Evolutionary conservation across 2,113 vertebrate genomes (phyloP), one percentile per base, ranked within the genome.

Genomic region (Pluvianellus socialis): DNA sequence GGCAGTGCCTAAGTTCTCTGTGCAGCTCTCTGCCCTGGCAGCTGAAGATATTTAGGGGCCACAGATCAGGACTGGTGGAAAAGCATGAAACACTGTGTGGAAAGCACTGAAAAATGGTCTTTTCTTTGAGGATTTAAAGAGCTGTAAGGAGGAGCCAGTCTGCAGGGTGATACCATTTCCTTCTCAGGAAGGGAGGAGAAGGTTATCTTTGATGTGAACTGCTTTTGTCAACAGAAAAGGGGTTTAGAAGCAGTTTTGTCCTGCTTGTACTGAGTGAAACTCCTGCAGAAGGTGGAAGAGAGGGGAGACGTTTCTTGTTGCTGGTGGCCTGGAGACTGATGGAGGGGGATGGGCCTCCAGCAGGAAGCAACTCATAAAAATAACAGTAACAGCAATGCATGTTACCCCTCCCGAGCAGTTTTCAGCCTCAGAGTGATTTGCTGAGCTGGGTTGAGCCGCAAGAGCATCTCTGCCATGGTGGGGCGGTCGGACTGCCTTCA

Each of bases 401-500:
- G 86, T 44, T 32, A 21, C 26, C 12, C 19, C 13, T 63, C 24
- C 40, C 7, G 28, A 80, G 55, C 26, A 55, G 59, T 35, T 76
- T 67, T 33, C 3, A 20, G 20, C 28, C 82, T 66, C 68, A 11
- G 35, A 61, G 35, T 21, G 1, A 3, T 35, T 71, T 56, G 27
- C 50, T 66, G 76, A 67, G 63, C 24, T 35, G 38, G 44, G 21
- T 74, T 73, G 52, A 83, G 56, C 13, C 0, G 0, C 26, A 5
- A 4, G 33, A 76, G 32, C 22, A 6, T 81, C 14, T 1, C 38
- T 79, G 56, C 38, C 19, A 6, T 1, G 3, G 56, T 7, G 1
- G 1, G 52, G 23, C 0, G 0, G 10, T 35, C 1, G 5, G 19
- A 17, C 22, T 45, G 79, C 49, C 74, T 53, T 18, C 35, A 27